These are phyloP conservation scores for Rhyacophila evoluta DNA, from an alignment of 2,888 invertebrate genomes.

Conservation along the genomic window DNA sequence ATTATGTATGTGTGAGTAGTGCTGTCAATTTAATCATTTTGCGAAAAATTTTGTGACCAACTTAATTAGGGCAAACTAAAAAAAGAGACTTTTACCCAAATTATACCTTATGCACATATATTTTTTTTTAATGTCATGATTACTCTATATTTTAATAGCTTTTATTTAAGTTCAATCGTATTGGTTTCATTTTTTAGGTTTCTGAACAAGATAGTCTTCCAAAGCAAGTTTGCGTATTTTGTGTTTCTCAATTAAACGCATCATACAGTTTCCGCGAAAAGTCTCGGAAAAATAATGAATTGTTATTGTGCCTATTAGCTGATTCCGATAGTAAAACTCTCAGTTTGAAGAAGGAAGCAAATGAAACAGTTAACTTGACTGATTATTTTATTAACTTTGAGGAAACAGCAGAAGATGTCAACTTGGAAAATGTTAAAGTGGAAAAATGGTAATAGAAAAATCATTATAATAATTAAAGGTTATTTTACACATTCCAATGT, in stretches of 20 bases:
- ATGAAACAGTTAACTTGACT: not conserved
- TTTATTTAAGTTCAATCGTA: too few species aligned
- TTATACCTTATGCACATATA: too few species aligned
- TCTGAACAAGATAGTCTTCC: constrained; percentile 35
- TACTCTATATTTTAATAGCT: too few species aligned
- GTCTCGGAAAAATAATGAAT: constrained; percentile 17
- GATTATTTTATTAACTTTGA: constrained; percentile 15
- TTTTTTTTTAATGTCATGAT: too few species aligned
- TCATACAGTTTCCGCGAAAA: constrained; percentile 25
- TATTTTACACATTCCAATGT: too few species aligned
- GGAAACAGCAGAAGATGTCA: not conserved
- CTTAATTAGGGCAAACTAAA: too few species aligned
- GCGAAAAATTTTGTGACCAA: too few species aligned
- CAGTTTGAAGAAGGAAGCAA: not conserved
- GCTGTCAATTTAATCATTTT: too few species aligned
- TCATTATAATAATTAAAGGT: not conserved
- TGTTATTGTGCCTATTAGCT: not conserved
- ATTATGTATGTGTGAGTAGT: too few species aligned
- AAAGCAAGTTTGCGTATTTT: constrained; percentile 17
- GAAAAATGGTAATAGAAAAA: not conserved
- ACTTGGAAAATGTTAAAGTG: not conserved
- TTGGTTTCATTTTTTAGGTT: constrained; percentile 27
- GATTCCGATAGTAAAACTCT: constrained; percentile 14
- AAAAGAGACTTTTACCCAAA: too few species aligned
- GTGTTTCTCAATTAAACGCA: not conserved